Evolutionary conservation across 2,113 vertebrate species (phyloP), one percentile per base, ranked within the genome.

Genomic region (Ptilonorhynchus violaceus): DNA sequence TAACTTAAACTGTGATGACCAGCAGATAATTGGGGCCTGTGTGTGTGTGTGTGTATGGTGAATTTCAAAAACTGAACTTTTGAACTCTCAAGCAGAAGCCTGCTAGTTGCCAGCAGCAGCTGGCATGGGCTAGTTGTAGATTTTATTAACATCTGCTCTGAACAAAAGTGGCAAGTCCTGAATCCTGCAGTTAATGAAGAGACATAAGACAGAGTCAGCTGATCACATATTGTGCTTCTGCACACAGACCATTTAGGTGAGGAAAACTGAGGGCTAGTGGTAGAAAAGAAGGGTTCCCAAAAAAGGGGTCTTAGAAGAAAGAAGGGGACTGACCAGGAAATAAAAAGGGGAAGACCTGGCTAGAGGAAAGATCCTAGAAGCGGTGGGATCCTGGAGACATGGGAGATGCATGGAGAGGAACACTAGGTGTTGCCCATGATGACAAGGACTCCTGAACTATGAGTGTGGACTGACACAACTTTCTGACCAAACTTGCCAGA

Each of bases 381-480:
- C 10, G 5, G 4, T 0, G 0, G 35, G 12, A 74, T 53, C 17
- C 12, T 66, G 22, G 13, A 62, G 13, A 50, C 39, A 4, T 6
- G 15, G 1, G 2, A 44, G 0, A 24, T 15, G 7, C 20, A 37
- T 13, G 6, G 25, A 91, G 7, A 62, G 0, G 5, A 63, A 30
- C 9, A 23, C 2, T 8, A 56, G 30, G 18, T 8, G 2, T 49
- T 62, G 10, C 1, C 10, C 11, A 22, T 20, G 28, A 41, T 56
- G 9, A 4, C 15, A 59, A 42, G 28, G n/a, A 22, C 3, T 22
- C 12, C 33, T 44, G 31, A 42, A 10, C 10, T 37, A 2, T 31
- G 18, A 53, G 15, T 19, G 9, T 53, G 33, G 27, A 31, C 13
- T 30, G 25, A 19, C 20, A 11, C 0, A 0, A 42, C 13, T 52